Conservation (phyloP, 2,888 invertebrate genomes). For the Brenthis daphne region DNA sequence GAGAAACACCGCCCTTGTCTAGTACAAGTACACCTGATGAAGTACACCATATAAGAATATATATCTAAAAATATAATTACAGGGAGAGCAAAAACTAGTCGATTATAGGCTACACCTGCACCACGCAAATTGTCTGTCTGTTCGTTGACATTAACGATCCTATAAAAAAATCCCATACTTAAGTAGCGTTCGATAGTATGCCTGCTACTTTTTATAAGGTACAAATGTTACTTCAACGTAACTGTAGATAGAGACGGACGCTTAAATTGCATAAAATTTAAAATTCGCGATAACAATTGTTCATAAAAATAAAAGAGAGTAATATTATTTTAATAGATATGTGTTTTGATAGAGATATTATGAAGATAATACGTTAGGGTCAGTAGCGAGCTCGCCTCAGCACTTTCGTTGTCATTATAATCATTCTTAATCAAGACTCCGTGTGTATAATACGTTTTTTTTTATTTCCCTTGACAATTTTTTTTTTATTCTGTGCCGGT, state of each 20-base stretch:
- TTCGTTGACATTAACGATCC: slow-evolving; percentile 30
- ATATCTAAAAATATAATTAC: slow-evolving; percentile 42
- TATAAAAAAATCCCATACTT: slow-evolving; percentile 21
- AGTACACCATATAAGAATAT: slow-evolving; percentile 35
- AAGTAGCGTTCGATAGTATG: slow-evolving; percentile 15
- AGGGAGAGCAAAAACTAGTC: slow-evolving; percentile 40
- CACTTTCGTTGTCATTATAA: slow-evolving; percentile 40
- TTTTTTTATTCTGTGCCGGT: slow-evolving; percentile 51
- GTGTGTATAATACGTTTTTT: slow-evolving; percentile 47
- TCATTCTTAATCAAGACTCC: slow-evolving; percentile 48
- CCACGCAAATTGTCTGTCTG: slow-evolving; percentile 30
- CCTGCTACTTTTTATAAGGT: slow-evolving; percentile 6
- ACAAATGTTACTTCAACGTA: slow-evolving; percentile 19
- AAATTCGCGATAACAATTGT: not conserved
- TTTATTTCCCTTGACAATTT: slow-evolving; percentile 31
- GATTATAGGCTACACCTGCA: slow-evolving; percentile 36
- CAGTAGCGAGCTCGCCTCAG: slow-evolving; percentile 33
- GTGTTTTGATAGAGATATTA: slow-evolving; percentile 21
- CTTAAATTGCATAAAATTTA: not conserved
- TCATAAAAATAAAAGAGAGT: not conserved
- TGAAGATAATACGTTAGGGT: slow-evolving; percentile 42
- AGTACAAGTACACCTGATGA: slow-evolving; percentile 27
- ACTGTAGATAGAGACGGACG: not conserved
- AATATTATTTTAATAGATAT: not conserved
- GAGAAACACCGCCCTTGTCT: slow-evolving; percentile 26